These are phyloP conservation scores for Pycnomerus fuliginosus DNA, from an alignment of 2,888 invertebrate species.

Conservation along the genomic window DNA sequence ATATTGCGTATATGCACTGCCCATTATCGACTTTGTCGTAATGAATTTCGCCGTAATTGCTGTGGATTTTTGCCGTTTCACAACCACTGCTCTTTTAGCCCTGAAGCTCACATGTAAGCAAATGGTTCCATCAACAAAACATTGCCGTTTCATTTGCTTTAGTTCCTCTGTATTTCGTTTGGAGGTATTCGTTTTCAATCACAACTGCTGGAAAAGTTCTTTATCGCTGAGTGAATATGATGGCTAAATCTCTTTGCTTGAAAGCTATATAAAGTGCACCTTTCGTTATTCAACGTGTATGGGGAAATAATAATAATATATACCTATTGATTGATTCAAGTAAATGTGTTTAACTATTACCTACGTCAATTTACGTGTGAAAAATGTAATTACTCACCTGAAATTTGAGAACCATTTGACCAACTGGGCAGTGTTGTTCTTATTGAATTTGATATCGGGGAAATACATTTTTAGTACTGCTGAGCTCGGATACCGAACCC, in stretches of 20 bases:
- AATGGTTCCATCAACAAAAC: constrained; percentile 42
- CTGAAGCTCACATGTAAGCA: constrained; percentile 22
- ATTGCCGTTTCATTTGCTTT: constrained; percentile 46
- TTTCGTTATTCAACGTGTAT: no score
- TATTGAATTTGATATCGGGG: constrained; percentile 99
- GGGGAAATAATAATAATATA: no score
- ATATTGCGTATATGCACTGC: no score
- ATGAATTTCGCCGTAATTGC: constrained; percentile 7
- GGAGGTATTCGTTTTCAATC: constrained; percentile 43
- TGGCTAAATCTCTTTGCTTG: neutral
- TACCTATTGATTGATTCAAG: no score
- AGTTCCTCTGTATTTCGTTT: constrained; percentile 37
- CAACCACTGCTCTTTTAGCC: constrained; percentile 21
- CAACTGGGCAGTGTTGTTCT: constrained; percentile 99
- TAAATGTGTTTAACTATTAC: neutral
- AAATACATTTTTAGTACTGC: constrained; percentile 99
- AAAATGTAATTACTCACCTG: constrained; percentile 70
- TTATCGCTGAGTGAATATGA: constrained; percentile 10
- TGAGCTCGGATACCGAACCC: constrained; percentile 98
- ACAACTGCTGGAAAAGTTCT: constrained; percentile 48
- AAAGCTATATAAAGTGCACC: no score
- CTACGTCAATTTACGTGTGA: neutral
- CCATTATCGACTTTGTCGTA: constrained; percentile 7
- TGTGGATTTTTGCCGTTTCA: constrained; percentile 3
- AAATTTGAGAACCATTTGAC: constrained; percentile 99